A percentile compares a stretch with the other conserved stretches of the same genome.
These are phyloP conservation scores for Solea solea DNA, from an alignment of 2,113 vertebrate species.

Conservation along the genomic window DNA sequence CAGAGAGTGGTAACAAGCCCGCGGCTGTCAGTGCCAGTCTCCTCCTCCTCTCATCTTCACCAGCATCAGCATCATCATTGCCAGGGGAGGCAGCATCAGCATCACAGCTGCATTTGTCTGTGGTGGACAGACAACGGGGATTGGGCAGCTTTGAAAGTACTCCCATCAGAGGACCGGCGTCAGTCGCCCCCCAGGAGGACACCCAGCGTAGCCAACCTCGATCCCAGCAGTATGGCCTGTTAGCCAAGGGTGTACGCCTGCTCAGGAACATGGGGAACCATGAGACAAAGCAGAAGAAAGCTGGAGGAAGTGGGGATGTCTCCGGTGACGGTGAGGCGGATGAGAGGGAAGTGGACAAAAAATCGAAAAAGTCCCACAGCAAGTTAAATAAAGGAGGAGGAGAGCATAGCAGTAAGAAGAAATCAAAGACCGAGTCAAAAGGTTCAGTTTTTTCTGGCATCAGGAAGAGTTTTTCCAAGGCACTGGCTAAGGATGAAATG, in stretches of 20 bases:
- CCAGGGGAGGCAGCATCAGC: constrained; percentile 62
- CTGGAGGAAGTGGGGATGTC: constrained; percentile 71
- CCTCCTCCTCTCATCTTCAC: constrained; percentile 76
- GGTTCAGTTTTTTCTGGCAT: constrained; percentile 92
- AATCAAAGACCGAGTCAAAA: constrained; percentile 86
- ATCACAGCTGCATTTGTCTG: constrained; percentile 70
- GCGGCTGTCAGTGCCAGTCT: constrained; percentile 69
- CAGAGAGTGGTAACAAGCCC: constrained; percentile 79
- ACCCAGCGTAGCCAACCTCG: constrained; percentile 47
- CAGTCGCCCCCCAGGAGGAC: constrained; percentile 37
- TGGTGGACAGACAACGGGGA: constrained; percentile 77
- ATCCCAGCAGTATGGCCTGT: constrained; percentile 83
- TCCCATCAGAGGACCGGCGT: constrained; percentile 45
- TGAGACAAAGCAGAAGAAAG: constrained; percentile 91
- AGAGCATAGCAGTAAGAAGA: constrained; percentile 83
- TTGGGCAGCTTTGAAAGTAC: constrained; percentile 65
- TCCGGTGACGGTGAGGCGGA: constrained; percentile 76
- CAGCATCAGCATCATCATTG: constrained; percentile 61
- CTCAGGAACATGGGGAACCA: constrained; percentile 93
- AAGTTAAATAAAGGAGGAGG: constrained; percentile 81
- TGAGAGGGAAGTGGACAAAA: constrained; percentile 86
- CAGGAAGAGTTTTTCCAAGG: constrained; percentile 87
- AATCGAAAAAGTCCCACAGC: constrained; percentile 83
- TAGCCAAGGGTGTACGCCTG: constrained; percentile 75
- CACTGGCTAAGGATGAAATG: constrained; percentile 84